Evolutionary conservation across 1,140 invertebrate genomes (phyloP), one percentile per base, ranked within the genome.

Genomic region (Diachasmimorpha longicaudata): DNA sequence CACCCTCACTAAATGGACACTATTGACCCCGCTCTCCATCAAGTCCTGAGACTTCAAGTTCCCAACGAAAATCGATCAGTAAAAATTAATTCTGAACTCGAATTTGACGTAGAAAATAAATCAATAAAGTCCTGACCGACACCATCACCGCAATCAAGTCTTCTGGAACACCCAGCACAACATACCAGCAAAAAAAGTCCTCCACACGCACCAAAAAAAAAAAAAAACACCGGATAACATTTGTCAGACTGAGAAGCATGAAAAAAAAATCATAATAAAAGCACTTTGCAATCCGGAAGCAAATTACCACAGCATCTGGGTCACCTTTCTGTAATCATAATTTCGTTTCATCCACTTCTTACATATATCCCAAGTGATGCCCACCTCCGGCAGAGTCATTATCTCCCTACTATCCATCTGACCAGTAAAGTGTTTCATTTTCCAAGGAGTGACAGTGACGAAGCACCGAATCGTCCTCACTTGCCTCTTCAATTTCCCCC

Each of bases 261-360:
- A 70, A 21, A 70, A 21, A 73, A 63, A 73, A 21, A 74, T 19
- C 44, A 68, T 25, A 9, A 14, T 25, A 63, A 63, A 25, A 72
- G 37, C 0, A 73, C 3, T 73, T 63, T 63, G 36, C 36, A 73
- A 69, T 75, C 66, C 73, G 67, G 67, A 69, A 75, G 73, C 36
- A 48, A 69, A 75, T 68, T 69, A 48, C 21, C 46, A 16, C 14
- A n/a, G 31, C 14, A 75, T 75, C 9, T 75, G 73, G 73, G 73
- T 75, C 73, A 75, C 44, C 73, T 75, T 75, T 70, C 36, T 55
- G 66, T 68, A 75, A 75, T 75, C 66, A 75, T 75, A 69, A 75
- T 69, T 75, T 75, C 44, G 25, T 75, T 75, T 74, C 42, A 31
- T 74, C 63, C 66, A 72, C 58, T 68, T 74, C 42, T 74, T 68